Conservation (phyloP, 2,888 invertebrate genomes). For the Sabatieria punctata region DNA sequence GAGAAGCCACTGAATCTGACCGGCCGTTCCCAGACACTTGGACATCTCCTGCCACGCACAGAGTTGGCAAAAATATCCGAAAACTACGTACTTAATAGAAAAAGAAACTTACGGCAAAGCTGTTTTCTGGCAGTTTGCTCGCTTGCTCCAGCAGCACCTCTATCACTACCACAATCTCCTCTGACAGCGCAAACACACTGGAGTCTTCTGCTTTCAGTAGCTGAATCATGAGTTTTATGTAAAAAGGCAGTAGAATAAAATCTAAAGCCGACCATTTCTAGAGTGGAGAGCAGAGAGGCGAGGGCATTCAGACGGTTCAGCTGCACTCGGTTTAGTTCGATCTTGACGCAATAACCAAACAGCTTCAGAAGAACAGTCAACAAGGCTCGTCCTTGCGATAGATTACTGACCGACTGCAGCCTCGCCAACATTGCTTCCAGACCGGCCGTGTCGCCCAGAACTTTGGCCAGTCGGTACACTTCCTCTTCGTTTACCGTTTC, state of each 20-base stretch:
- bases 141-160: conserved; percentile 4
- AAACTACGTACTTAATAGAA: neutral
- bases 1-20: conserved; percentile 12
- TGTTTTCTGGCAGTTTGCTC: neutral
- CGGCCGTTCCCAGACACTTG: too few relatives aligned
- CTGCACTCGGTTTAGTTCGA: conserved; percentile 64
- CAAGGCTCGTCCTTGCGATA: conserved; percentile 55
- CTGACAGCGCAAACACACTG: neutral
- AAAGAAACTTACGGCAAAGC: conserved; percentile 10
- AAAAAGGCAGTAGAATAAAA: too few relatives aligned
- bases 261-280: conserved; percentile 54
- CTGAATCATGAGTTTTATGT: too few relatives aligned
- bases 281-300: conserved; percentile 60
- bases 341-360: conserved; percentile 69
- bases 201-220: too few relatives aligned
- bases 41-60: neutral
- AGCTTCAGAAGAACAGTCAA: conserved; percentile 74
- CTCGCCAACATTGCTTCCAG: conserved; percentile 42
- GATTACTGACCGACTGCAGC: conserved; percentile 12
- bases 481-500: conserved; percentile 84
- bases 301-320: conserved; percentile 66
- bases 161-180: conserved; percentile 2
- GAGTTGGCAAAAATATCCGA: neutral
- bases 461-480: conserved; percentile 72
- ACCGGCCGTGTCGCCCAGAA: conserved; percentile 60